Base-by-base conservation (phyloP, 2,113 vertebrate genomes). In the Pterocles orientalis region DNA sequence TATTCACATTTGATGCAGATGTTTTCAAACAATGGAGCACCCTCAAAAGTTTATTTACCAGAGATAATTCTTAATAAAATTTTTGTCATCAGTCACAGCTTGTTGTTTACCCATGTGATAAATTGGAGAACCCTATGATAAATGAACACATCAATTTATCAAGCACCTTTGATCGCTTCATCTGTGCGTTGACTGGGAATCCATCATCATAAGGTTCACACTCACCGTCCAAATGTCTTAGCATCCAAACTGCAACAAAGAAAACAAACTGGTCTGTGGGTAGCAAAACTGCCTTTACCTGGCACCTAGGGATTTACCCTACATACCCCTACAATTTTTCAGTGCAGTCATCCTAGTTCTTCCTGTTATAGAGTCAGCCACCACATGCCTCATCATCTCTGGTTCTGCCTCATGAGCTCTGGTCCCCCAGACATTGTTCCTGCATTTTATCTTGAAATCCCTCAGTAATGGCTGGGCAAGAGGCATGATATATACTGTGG, bases 21-120 rank as follows among this genome's bases (percentile, higher is more conserved):
- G 21, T 72, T 94, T 81, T 61, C 33, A 66, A 68, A 77, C 45
- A 72, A 78, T 15, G n/a, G 5, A 72, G 6, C 41, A 57, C 41
- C 71, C 41, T 41, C n/a, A 29, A n/a, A 88, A 62, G 57, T 72
- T 81, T 71, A 81, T 68, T 93, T 88, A 88, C 64, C 21, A n/a
- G 79, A 85, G 47, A 85, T 81, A 91, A 91, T 71, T 94, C 86
- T 78, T 93, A 93, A 81, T 77, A 88, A 91, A 70, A 62, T 43
- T 75, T 72, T 81, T 66, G 53, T 68, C 79, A 77, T 77, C n/a
- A 26, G 57, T 81, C 79, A 66, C 78, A 81, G 83, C 53, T 95
- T 85, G 62, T 81, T 84, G 91, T 81, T 93, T 81, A 72, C 14
- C 25, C 45, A 14, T 88, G 62, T 77, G 79, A 77, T 62, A 85